Conservation (phyloP, 2,888 invertebrate genomes). For the Nezara viridula region DNA sequence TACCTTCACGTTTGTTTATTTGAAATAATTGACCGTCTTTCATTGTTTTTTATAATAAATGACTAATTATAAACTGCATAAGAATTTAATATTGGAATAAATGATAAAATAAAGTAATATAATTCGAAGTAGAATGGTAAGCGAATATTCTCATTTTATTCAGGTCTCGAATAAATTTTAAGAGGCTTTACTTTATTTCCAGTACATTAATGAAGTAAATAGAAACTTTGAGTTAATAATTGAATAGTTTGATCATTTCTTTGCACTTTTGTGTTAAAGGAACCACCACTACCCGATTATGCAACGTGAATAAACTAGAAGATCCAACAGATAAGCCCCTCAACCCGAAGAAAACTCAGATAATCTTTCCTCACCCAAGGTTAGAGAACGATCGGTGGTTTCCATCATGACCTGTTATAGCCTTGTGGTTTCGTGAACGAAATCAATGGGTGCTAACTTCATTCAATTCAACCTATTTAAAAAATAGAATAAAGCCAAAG, state of each 20-base stretch:
- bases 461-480: neutral
- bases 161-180: no score
- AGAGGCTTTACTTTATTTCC: no score
- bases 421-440: neutral
- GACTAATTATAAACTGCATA: no score
- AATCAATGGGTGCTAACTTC: neutral
- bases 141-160: no score
- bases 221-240: neutral
- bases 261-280: neutral
- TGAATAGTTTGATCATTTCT: neutral
- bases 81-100: no score
- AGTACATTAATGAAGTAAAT: no score
- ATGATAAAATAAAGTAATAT: no score
- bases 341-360: neutral
- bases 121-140: no score
- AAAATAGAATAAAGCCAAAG: no score
- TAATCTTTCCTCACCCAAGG: conserved; percentile 5
- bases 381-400: neutral
- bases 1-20: no score
- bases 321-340: neutral
- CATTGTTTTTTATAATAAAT: no score
- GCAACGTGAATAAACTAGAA: neutral
- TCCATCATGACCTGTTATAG: neutral
- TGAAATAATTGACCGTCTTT: no score
- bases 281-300: neutral